Base-by-base conservation (phyloP, 2,113 vertebrate species). In the Passer montanus region DNA sequence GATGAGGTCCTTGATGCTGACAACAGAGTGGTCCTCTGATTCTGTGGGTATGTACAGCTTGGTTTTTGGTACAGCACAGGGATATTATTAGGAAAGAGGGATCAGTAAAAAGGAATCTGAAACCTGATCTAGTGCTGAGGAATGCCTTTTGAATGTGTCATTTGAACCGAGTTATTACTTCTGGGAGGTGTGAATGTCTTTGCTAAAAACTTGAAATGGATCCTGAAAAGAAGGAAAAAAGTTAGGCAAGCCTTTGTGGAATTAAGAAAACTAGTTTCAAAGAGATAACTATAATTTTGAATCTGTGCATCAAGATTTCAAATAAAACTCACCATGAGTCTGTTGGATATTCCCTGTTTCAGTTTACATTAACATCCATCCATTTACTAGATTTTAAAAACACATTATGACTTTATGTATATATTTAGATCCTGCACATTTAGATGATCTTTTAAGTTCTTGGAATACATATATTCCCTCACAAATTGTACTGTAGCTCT, bases 31-130 rank as follows among this genome's bases (percentile, higher is more conserved):
- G 31, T 56, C 35, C 33, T 90, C 55, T 73, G 82, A 78, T 88
- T 68, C 39, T 86, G 64, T 78, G 44, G 64, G 37, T 46, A 84
- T 67, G 79, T 74, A 63, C 50, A 68, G 52, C 60, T 84, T 64
- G 60, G 52, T 76, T 86, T 96, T 94, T 64, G 53, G 53, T 53
- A 60, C 49, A 31, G 33, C 35, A 72, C 26, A 30, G 62, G 66
- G 86, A 86, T 96, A 95, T 95, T 94, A 88, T 90, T 96, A 96
- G 90, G 94, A 90, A 93, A 86, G 64, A 72, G 49, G 56, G 90
- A 84, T 93, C 56, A 96, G 92, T 72, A 88, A 96, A 96, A 89
- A 87, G 80, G 90, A 90, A 92, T 95, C 95, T 76, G 94, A 95
- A 96, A 96, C 80, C 70, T 39, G 86, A 96, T 90, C 84, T 89